Evolutionary conservation across 2,888 invertebrate genomes (phyloP).

Genomic region (Stenurella melanura): DNA sequence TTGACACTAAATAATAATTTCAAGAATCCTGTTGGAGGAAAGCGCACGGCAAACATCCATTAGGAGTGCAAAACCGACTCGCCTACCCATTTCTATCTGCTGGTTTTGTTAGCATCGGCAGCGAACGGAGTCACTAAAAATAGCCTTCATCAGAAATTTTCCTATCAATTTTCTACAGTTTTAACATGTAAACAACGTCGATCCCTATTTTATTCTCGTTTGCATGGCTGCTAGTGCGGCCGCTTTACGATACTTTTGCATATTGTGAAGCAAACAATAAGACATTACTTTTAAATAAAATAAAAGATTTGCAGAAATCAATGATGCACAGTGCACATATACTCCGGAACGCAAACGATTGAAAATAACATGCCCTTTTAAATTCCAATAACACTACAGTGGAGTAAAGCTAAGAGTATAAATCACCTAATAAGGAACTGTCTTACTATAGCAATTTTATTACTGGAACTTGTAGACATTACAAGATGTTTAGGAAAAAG

Average conservation of each 20-base stretch:
- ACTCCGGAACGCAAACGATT: too few species aligned
- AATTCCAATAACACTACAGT: too few species aligned
- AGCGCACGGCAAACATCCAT: slow-evolving; percentile 2
- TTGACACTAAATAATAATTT: slow-evolving; percentile 61
- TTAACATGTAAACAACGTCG: slow-evolving; percentile 33
- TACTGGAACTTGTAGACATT: too few species aligned
- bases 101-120: neutral
- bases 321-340: too few species aligned
- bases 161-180: slow-evolving; percentile 27
- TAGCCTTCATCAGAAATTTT: slow-evolving; percentile 27
- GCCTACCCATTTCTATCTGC: slow-evolving; percentile 3
- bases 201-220: slow-evolving; percentile 20
- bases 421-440: too few species aligned
- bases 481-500: too few species aligned
- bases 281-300: too few species aligned
- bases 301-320: too few species aligned
- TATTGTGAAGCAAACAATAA: too few species aligned
- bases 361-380: too few species aligned
- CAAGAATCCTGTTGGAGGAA: neutral
- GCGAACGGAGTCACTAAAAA: slow-evolving; percentile 13
- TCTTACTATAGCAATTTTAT: too few species aligned
- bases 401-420: too few species aligned
- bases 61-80: neutral
- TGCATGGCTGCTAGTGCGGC: neutral
- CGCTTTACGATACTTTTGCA: neutral